Evolutionary conservation across 2,113 vertebrate genomes (phyloP).

Genomic region (Donacobius atricapilla): DNA sequence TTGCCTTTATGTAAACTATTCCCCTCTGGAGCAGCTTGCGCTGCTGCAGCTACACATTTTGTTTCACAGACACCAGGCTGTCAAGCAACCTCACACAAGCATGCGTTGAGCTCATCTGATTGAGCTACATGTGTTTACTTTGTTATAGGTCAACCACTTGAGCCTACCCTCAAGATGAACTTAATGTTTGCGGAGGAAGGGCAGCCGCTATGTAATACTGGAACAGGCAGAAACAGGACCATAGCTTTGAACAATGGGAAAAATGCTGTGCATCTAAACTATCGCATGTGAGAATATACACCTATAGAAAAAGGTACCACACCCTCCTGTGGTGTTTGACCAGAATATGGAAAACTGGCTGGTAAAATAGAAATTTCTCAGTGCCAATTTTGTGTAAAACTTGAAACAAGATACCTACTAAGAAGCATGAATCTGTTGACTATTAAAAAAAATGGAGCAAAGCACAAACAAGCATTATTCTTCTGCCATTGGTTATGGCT

Average conservation of each 20-base stretch:
- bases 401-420: neutral
- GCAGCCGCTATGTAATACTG: constrained; percentile 51
- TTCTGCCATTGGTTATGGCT: neutral
- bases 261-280: neutral
- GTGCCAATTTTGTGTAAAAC: neutral
- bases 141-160: constrained; percentile 55
- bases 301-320: neutral
- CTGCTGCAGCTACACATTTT: constrained; percentile 23
- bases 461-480: neutral
- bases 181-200: constrained; percentile 65
- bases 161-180: constrained; percentile 72
- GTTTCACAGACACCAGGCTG: constrained; percentile 37
- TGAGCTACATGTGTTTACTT: constrained; percentile 68
- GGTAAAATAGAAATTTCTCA: neutral
- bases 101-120: constrained; percentile 23
- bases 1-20: constrained; percentile 40
- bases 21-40: neutral
- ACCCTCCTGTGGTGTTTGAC: neutral
- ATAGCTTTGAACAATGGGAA: constrained; percentile 16
- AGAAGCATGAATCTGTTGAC: neutral
- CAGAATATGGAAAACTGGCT: neutral
- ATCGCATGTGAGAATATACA: neutral
- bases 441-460: neutral
- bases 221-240: constrained; percentile 18
- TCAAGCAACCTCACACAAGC: constrained; percentile 45